Evolutionary conservation across 2,888 invertebrate genomes (phyloP), one percentile per base, ranked within the genome.

Genomic region (Ornithoptera alexandrae): DNA sequence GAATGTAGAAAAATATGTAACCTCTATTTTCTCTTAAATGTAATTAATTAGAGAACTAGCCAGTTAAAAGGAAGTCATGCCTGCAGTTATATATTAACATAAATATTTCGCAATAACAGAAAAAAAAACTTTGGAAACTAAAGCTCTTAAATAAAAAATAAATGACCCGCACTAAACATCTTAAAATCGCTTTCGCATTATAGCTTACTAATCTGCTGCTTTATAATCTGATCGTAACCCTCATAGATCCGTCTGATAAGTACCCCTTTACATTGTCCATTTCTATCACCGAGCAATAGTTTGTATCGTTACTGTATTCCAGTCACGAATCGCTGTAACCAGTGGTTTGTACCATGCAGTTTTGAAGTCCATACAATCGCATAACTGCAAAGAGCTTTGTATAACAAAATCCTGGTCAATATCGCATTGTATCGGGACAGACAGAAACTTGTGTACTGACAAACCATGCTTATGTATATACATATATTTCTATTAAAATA

Each of bases 1-100:
- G 59, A 18, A 53, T 46, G 10, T 68, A 68, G 46, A 63, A 68
- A 68, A 68, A 68, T 68, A 68, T 62, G 20, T 59, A 59, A 65
- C 46, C 22, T 30, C 12, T 42, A 17, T 58, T 59, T 42, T 59
- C n/a, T 22, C 53, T 64, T 64, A 65, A 65, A 65, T 42, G 15
- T 58, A 58, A 65, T 58, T 42, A 10, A 65, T 59, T 65, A 46
- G 57, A 46, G 59, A 59, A 42, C 42, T 46, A 58, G 8, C 5
- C 10, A 56, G 18, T 58, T 58, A 20, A 58, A 58, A 58, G n/a
- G n/a, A 22, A 1, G 22, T 12, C 22, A 2, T 50, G 50, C 1
- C 2, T 50, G 50, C 7, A n/a, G n/a, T n/a, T 53, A 53, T 53
- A n/a, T 53, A 7, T 53, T 53, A 7, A 53, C 18, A 53, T 53